Evolutionary conservation across 2,888 invertebrate genomes (phyloP).

Genomic region (Nemoura dubitans): DNA sequence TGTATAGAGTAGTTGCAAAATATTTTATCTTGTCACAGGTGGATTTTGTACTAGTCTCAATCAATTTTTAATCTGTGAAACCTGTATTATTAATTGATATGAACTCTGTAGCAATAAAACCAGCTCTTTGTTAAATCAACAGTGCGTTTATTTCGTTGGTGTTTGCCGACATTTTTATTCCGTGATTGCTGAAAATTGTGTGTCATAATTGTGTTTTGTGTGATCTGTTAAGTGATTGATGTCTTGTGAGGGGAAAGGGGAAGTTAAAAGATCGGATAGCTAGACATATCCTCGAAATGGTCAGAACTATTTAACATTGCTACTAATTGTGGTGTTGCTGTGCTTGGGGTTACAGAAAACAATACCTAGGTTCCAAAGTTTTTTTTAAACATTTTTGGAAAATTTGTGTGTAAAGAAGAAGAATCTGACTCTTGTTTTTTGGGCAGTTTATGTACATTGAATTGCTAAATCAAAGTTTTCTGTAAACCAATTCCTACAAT

Average conservation of each 20-base stretch:
- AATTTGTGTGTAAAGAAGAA: background rate
- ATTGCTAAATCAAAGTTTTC: background rate
- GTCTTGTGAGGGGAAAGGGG: background rate
- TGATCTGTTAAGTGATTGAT: background rate
- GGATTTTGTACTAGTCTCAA: background rate
- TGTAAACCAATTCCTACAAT: background rate
- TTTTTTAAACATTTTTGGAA: background rate
- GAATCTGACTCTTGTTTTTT: background rate
- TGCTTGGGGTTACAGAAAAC: background rate
- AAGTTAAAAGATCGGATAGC: background rate
- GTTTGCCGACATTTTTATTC: slow-evolving; percentile 1
- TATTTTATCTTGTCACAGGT: background rate
- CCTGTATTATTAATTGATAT: no score
- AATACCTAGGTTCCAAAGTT: background rate
- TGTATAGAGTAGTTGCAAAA: background rate
- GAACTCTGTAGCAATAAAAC: background rate
- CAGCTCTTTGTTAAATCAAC: background rate
- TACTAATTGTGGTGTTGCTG: background rate
- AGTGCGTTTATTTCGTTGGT: slow-evolving; percentile 12
- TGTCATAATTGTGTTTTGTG: background rate
- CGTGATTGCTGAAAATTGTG: background rate
- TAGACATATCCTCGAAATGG: background rate
- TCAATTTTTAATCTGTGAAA: background rate
- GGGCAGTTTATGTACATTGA: background rate
- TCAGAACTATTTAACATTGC: background rate